phyloP scores from a whole-genome alignment of 2,113 vertebrate species.

The Odocoileus hemionus region DNA sequence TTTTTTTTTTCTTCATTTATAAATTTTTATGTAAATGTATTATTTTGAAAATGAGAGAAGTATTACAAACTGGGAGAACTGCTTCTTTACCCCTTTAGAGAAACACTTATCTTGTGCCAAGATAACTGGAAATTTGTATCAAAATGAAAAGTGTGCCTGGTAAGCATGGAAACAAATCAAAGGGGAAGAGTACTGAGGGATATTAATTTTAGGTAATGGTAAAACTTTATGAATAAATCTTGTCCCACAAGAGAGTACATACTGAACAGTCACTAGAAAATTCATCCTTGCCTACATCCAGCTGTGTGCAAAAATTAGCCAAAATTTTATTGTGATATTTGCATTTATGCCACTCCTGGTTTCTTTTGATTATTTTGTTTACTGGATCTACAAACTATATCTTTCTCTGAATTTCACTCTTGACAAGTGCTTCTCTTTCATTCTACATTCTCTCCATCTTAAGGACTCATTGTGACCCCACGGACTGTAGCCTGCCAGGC shows the following conservation, averaged over 20 bases:
- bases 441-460: not conserved
- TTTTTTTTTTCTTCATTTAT: not conserved
- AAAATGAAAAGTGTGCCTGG: not conserved
- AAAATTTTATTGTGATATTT: not conserved
- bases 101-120: not conserved
- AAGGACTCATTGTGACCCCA: not conserved
- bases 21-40: not conserved
- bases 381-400: not conserved
- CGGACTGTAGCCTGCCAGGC: not conserved
- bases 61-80: not conserved
- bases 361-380: not conserved
- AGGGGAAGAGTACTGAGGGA: not conserved
- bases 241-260: not conserved
- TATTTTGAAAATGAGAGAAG: not conserved
- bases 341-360: not conserved
- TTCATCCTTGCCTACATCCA: not conserved
- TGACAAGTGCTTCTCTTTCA: not conserved
- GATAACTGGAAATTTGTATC: not conserved
- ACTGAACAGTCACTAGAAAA: not conserved
- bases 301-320: not conserved
- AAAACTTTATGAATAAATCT: not conserved
- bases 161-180: not conserved
- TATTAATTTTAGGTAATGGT: not conserved
- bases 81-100: not conserved
- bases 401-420: not conserved